Evolutionary conservation across 2,888 invertebrate genomes (phyloP).

Genomic region (Zaprionus lineosus): DNA sequence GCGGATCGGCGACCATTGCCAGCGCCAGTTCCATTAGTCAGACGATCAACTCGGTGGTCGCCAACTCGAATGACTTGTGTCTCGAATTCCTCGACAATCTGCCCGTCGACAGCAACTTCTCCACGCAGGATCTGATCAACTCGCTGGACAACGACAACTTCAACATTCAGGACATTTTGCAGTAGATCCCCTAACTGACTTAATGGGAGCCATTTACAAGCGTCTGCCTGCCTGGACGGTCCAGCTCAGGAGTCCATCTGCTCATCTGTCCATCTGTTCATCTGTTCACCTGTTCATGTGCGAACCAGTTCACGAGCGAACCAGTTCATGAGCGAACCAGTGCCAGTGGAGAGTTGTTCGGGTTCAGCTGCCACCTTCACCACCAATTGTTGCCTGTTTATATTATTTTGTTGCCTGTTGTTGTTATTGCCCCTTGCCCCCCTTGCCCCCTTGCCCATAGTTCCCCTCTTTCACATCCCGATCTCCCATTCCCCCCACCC

Average conservation of each 20-base stretch:
- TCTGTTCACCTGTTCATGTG: too few species aligned
- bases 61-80: constrained; percentile 87
- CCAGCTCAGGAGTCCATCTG: too few species aligned
- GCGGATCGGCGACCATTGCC: constrained; percentile 53
- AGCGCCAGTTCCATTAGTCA: constrained; percentile 81
- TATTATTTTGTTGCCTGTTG: constrained; percentile 52
- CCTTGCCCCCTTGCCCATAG: not conserved
- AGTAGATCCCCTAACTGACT: constrained; percentile 59
- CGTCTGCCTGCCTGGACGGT: too few species aligned
- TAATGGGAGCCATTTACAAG: not conserved
- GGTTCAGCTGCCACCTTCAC: not conserved
- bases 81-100: constrained; percentile 94
- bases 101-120: constrained; percentile 90
- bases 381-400: constrained; percentile 55
- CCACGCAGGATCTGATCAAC: constrained; percentile 91
- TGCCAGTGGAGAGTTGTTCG: constrained; percentile 1
- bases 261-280: too few species aligned
- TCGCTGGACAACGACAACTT: constrained; percentile 91
- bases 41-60: constrained; percentile 82
- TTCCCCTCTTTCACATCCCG: not conserved
- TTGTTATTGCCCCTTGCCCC: constrained; percentile 49
- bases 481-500: not conserved
- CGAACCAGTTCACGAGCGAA: too few species aligned
- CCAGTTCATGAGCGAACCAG: too few species aligned
- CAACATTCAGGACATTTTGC: constrained; percentile 87